Evolutionary conservation across 2,113 vertebrate species (phyloP).

Genomic region (Engystomops pustulosus): DNA sequence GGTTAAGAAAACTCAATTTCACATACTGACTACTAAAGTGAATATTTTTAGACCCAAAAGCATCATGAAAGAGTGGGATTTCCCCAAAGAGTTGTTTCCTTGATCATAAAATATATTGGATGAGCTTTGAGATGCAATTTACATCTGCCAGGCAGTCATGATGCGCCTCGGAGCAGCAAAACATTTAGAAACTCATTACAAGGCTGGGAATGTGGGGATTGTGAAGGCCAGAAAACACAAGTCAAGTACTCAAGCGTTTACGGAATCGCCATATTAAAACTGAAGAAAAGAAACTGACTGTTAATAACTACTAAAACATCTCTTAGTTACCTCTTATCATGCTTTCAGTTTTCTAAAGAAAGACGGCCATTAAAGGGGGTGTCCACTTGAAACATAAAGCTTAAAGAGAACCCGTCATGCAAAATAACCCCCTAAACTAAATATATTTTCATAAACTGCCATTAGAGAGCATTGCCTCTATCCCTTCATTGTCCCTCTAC

Average conservation of each 20-base stretch:
- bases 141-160: conserved; percentile 22
- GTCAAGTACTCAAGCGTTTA: not conserved
- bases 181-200: conserved; percentile 44
- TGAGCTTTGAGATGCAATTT: conserved; percentile 37
- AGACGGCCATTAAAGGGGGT: too few relatives aligned
- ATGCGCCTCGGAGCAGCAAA: conserved; percentile 9
- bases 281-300: too few relatives aligned
- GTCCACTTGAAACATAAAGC: too few relatives aligned
- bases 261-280: not conserved
- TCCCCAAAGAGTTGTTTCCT: conserved; percentile 38
- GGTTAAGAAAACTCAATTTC: conserved; percentile 42
- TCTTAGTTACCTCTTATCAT: not conserved
- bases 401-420: too few relatives aligned
- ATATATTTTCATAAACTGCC: too few relatives aligned
- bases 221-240: not conserved
- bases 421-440: too few relatives aligned
- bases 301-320: not conserved
- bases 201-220: not conserved
- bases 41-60: conserved; percentile 23
- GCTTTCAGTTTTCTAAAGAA: not conserved
- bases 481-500: too few relatives aligned
- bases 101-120: conserved; percentile 45
- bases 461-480: too few relatives aligned
- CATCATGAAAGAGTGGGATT: conserved; percentile 17
- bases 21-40: not conserved